Evolutionary conservation across 2,797 vertebrate species (phyloP).

Genomic region (Semotilus atromaculatus): DNA sequence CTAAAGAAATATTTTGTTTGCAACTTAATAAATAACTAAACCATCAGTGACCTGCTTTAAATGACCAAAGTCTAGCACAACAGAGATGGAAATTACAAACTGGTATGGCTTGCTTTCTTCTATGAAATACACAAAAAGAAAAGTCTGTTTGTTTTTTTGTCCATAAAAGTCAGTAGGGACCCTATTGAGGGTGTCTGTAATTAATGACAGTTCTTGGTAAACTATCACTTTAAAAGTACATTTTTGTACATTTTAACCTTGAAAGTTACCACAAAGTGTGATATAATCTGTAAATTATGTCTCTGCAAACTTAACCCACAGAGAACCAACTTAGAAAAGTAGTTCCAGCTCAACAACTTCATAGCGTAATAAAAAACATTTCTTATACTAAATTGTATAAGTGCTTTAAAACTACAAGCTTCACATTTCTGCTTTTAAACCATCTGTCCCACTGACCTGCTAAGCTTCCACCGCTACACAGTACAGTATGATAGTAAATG

Average conservation of each 20-base stretch:
- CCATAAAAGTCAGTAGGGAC: not conserved
- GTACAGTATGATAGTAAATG: not conserved
- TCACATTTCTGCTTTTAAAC: not conserved
- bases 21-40: not conserved
- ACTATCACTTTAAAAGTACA: not conserved
- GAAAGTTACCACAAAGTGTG: not conserved
- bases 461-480: not conserved
- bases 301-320: not conserved
- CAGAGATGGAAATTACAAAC: not conserved
- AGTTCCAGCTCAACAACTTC: not conserved
- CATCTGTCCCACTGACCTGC: slow-evolving; percentile 2
- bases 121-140: not conserved
- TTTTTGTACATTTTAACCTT: not conserved
- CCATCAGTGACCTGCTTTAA: not conserved
- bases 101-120: not conserved
- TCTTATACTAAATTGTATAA: not conserved
- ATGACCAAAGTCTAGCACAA: not conserved
- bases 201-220: not conserved
- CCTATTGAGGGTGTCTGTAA: not conserved
- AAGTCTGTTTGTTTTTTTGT: no score
- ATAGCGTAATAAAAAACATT: not conserved
- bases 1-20: slow-evolving; percentile 8
- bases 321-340: not conserved
- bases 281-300: not conserved
- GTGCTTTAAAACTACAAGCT: not conserved